Evolutionary conservation across 2,797 vertebrate species (phyloP), one percentile per base, ranked within the genome.

Genomic region (Crenichthys baileyi): DNA sequence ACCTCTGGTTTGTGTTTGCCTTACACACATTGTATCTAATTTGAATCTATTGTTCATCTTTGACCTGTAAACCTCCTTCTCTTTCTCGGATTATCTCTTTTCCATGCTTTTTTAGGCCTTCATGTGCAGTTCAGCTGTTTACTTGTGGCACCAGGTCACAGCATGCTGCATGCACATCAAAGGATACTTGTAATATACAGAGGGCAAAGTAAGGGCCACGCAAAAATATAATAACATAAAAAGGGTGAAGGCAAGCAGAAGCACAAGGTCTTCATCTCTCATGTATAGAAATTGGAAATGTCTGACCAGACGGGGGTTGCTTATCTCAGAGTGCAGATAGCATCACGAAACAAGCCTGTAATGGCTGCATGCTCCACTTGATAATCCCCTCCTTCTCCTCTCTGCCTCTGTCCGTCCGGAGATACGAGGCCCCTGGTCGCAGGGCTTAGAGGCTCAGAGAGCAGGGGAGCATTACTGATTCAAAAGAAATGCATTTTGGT

Each of bases 281-380:
- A 95, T 95, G 94, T 95, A 95, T 94, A 94, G 94, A 95, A 95
- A 94, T 93, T 93, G 93, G 93, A 94, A 95, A 93, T 89, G 88
- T 93, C 93, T 93, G 93, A 93, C 93, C 92, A 83, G 91, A 84
- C 81, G 53, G 73, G 78, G 79, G 82, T 90, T 78, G 83, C 93
- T 95, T 95, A 95, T 96, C 94, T 93, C 83, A 68, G 79, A 78
- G 81, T 85, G 88, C 92, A 93, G 95, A 96, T 96, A 94, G 83
- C 91, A 95, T 96, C 94, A 86, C 80, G 90, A 92, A 94, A 94
- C 93, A 91, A 92, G 85, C 84, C 93, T 94, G 95, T 94, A 95
- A 95, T 95, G 94, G 92, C 90, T 93, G 90, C 93, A 93, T 92
- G 94, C 92, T 93, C 92, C 91, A 88, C 92, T 95, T 94, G 94